Conservation (phyloP, 2,888 invertebrate species). For the Laspeyria flexula region DNA sequence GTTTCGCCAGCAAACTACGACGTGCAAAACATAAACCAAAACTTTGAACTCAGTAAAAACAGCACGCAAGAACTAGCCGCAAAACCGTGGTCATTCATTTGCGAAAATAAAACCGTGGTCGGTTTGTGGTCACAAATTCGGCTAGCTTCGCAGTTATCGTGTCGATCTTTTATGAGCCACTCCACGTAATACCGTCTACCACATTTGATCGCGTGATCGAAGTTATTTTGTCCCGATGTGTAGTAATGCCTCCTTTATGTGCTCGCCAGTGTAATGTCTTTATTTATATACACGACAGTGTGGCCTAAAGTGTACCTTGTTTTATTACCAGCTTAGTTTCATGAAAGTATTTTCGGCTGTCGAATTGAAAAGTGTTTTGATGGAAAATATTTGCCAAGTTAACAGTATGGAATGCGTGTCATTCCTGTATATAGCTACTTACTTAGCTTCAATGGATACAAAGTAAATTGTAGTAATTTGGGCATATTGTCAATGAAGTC, state of each 20-base stretch:
- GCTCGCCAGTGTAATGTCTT: conserved; percentile 53
- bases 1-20: not conserved
- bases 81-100: conserved; percentile 17
- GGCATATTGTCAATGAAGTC: no score
- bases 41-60: not conserved
- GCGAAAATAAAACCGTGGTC: conserved; percentile 12
- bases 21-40: not conserved
- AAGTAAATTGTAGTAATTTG: no score
- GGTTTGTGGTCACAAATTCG: conserved; percentile 18
- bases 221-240: conserved; percentile 50
- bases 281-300: conserved; percentile 44
- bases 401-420: no score
- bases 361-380: not conserved
- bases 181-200: conserved; percentile 31
- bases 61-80: conserved; percentile 6
- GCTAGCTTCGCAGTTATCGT: conserved; percentile 26
- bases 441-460: no score
- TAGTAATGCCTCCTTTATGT: conserved; percentile 43
- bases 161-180: conserved; percentile 35
- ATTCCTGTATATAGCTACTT: no score
- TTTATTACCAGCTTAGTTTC: conserved; percentile 12
- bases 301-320: conserved; percentile 14
- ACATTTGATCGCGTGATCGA: conserved; percentile 56
- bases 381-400: no score
- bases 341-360: not conserved